Evolutionary conservation across 2,888 invertebrate genomes (phyloP).

Genomic region (Chymomyza caudatula): DNA sequence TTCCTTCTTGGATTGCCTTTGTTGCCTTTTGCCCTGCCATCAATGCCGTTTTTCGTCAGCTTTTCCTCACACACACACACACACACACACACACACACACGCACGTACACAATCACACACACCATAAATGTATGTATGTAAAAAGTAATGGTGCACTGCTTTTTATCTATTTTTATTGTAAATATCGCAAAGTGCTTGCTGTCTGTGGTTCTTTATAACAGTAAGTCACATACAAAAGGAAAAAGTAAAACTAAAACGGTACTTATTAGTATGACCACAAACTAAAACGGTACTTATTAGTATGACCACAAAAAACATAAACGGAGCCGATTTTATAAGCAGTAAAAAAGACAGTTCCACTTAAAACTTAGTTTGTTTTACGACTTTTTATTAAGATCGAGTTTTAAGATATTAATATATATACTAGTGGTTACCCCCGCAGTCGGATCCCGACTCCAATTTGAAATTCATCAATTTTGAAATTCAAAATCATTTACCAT

Average conservation of each 20-base stretch:
- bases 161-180: neutral
- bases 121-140: neutral
- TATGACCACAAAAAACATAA: no score
- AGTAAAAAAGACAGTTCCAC: no score
- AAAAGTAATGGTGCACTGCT: neutral
- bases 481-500: no score
- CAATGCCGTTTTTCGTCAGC: neutral
- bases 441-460: no score
- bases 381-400: no score
- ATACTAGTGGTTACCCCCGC: no score
- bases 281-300: neutral
- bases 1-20: conserved; percentile 47
- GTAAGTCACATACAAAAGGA: conserved; percentile 30
- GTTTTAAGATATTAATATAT: no score
- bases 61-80: neutral
- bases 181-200: neutral
- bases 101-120: neutral
- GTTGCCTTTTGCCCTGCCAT: neutral
- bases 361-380: no score
- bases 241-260: neutral
- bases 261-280: neutral
- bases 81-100: neutral
- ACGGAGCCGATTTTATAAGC: no score
- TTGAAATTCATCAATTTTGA: no score
- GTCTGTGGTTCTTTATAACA: conserved; percentile 18